phyloP scores from a whole-genome alignment of 1,140 invertebrate species.

The Acromyrmex charruanus region DNA sequence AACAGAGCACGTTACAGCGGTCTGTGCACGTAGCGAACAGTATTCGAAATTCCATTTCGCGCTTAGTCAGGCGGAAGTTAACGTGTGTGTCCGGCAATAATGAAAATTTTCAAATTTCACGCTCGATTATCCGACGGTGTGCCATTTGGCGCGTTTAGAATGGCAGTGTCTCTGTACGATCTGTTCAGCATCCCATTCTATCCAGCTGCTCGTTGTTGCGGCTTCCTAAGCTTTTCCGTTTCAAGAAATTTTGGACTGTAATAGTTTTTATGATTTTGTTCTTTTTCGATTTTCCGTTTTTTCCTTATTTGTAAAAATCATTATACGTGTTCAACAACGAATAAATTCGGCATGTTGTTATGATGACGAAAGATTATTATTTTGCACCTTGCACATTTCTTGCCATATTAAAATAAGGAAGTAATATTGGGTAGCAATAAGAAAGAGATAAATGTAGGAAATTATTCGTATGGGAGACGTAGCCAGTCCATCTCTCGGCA shows the following conservation, averaged over 20 bases:
- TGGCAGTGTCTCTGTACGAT: slow-evolving; percentile 36
- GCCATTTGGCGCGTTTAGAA: slow-evolving; percentile 80
- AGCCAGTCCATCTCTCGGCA: not conserved
- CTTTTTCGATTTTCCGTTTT: not conserved
- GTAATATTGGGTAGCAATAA: not conserved
- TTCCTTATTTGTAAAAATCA: not conserved
- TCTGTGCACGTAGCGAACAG: slow-evolving; percentile 46
- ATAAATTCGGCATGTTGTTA: not conserved
- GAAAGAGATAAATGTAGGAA: not conserved
- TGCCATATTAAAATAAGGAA: not conserved
- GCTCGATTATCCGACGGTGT: slow-evolving; percentile 80
- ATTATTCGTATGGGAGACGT: not conserved
- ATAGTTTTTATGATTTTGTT: not conserved
- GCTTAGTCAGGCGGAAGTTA: slow-evolving; percentile 63
- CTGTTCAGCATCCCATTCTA: slow-evolving; percentile 9
- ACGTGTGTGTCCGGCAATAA: slow-evolving; percentile 67
- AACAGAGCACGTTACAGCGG: slow-evolving; percentile 36
- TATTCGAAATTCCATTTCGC: slow-evolving; percentile 76
- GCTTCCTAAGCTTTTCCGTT: not conserved
- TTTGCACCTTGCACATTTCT: not conserved
- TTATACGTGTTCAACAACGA: not conserved
- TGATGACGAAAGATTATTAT: not conserved
- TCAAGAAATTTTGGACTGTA: not conserved
- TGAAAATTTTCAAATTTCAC: slow-evolving; percentile 84
- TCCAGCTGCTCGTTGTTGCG: slow-evolving; percentile 38